Evolutionary conservation across 2,888 invertebrate species (phyloP), one percentile per base, ranked within the genome.

Genomic region (Leptopilina myrica): DNA sequence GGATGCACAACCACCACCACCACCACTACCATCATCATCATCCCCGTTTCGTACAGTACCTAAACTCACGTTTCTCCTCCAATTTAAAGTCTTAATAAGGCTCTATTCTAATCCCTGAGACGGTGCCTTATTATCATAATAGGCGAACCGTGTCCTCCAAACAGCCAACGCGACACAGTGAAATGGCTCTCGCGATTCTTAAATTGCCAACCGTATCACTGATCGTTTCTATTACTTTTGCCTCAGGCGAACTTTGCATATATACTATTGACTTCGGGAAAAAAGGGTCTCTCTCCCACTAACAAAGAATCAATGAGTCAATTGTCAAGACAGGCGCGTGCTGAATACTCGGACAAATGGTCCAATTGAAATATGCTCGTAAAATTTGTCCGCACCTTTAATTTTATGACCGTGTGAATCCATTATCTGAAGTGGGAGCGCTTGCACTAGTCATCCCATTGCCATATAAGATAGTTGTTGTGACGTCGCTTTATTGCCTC

Each of bases 41-140:
- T 87, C 87, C 85, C 85, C 81, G 84, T 81, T 82, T 33, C 33
- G 33, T 33, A 33, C 33, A 33, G 67, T 78, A 81, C 80, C 77
- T 77, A 80, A 79, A 78, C 81, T 78, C 81, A 79, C 82, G 80
- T 75, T 49, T 79, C 82, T 84, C 84, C 85, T 84, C 86, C 89
- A 90, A 91, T 90, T 91, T 89, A 88, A 49, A 88, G 87, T 89
- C 90, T 90, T 89, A 90, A 89, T 90, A 90, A 90, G 89, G 86
- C 83, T 86, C 88, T 84, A 86, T 88, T 89, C 87, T 88, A 90
- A 89, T 90, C 88, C 87, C 73, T 53, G 56, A 73, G 79, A 82
- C 78, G 80, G 79, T 76, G 79, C 65, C 83, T 83, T 80, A 81
- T 83, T 83, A 83, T 78, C 83, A 83, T 83, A 83, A 83, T 78